Conservation (phyloP, 30 jellyfish, hydroid and myxozoan genomes). For the Hydractinia echinata region DNA sequence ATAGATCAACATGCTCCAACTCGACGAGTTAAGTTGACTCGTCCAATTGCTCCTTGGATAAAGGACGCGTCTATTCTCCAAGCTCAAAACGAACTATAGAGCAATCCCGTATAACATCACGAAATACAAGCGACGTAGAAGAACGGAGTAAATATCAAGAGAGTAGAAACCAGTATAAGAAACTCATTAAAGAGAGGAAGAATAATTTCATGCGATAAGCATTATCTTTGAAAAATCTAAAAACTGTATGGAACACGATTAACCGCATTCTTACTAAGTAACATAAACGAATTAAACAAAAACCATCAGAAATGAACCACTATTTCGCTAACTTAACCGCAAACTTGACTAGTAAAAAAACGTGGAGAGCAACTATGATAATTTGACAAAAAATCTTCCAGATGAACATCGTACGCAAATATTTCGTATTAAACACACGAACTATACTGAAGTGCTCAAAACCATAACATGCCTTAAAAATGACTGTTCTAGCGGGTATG, state of each 20-base stretch:
- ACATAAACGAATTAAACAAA: background rate
- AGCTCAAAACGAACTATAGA: no score
- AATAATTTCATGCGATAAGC: background rate
- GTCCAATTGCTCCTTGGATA: no score
- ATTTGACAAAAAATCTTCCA: background rate
- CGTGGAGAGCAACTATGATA: background rate
- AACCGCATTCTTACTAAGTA: background rate
- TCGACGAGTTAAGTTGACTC: no score
- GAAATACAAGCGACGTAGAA: no score
- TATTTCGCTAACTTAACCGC: background rate
- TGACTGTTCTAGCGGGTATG: no score
- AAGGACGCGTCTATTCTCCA: no score
- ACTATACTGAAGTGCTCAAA: background rate
- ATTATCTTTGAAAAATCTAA: background rate
- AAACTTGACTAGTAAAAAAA: background rate
- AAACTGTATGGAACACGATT: conserved; percentile 1
- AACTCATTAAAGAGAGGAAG: background rate
- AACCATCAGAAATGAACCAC: background rate
- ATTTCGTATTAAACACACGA: background rate
- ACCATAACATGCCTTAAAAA: background rate
- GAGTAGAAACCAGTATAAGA: no score
- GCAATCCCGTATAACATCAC: no score
- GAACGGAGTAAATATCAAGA: no score
- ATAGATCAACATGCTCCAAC: no score
- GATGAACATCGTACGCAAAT: background rate